These are phyloP conservation scores for Zosterops lateralis DNA, from an alignment of 2,113 vertebrate species.

Conservation along the genomic window DNA sequence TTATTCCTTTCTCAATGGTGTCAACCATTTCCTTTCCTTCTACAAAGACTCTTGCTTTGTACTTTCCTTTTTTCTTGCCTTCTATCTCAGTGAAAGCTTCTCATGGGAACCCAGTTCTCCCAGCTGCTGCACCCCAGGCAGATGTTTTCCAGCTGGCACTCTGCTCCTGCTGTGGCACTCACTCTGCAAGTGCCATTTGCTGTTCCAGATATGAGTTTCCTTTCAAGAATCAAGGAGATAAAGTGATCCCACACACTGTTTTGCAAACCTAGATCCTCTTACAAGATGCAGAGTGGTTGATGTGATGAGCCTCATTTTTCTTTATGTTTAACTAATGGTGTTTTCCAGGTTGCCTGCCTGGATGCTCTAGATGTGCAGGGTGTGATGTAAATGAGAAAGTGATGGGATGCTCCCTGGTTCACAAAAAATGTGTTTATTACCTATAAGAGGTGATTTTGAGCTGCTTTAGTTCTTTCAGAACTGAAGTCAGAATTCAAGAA, in stretches of 20 bases:
- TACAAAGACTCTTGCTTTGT: neutral
- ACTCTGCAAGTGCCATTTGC: neutral
- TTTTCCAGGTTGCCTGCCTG: neutral
- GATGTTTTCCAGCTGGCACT: neutral
- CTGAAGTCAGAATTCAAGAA: neutral
- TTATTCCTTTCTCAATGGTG: neutral
- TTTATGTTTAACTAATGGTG: neutral
- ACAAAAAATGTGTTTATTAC: neutral
- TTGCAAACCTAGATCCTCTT: neutral
- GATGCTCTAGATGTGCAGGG: neutral
- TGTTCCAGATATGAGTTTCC: neutral
- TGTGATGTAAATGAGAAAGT: neutral
- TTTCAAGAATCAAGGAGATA: neutral
- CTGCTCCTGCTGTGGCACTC: neutral
- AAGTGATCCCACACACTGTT: neutral
- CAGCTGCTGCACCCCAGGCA: neutral
- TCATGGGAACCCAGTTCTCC: neutral
- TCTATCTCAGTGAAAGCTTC: neutral
- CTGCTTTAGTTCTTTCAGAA: neutral
- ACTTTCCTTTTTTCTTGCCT: neutral
- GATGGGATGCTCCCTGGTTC: neutral
- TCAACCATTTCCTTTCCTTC: neutral
- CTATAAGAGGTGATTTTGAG: neutral
- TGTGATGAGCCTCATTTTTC: neutral
- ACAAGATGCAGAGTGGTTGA: neutral